Percentiles rank a stretch among this genome's conserved stretches.
Conservation (phyloP, 2,797 vertebrate genomes). For the Gallinago nigripennis region DNA sequence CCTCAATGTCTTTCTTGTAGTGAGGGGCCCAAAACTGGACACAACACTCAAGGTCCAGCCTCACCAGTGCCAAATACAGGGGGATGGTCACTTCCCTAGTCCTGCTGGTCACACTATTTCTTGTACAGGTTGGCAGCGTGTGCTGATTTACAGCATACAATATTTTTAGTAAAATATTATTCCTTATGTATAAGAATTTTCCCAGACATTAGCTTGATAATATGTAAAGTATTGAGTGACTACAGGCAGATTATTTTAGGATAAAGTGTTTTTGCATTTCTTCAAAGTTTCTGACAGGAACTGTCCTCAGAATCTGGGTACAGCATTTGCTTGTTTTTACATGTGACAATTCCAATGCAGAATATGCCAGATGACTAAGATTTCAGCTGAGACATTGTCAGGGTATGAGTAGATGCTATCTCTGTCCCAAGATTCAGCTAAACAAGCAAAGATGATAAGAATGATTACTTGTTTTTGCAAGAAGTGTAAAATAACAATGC, state of each 20-base stretch:
- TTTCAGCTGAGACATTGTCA: neutral
- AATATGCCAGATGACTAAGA: neutral
- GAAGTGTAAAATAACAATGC: neutral
- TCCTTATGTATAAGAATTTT: neutral
- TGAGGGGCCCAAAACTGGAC: neutral
- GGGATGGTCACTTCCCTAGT: neutral
- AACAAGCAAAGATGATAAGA: neutral
- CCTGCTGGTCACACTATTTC: neutral
- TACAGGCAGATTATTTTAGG: neutral
- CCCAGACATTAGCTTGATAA: neutral
- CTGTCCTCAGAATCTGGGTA: neutral
- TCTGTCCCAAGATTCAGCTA: neutral
- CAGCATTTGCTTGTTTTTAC: neutral
- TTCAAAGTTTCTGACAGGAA: neutral
- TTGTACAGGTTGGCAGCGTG: neutral
- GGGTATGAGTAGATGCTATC: neutral
- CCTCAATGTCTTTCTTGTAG: neutral
- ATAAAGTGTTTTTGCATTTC: neutral
- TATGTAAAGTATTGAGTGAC: neutral
- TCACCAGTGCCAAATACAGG: neutral
- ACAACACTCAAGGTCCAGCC: neutral
- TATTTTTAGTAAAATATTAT: neutral
- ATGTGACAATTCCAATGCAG: neutral
- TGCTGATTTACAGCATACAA: neutral
- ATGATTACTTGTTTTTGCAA: neutral